Conservation (phyloP, 1,140 invertebrate genomes). For the Schmidtea mediterranea region DNA sequence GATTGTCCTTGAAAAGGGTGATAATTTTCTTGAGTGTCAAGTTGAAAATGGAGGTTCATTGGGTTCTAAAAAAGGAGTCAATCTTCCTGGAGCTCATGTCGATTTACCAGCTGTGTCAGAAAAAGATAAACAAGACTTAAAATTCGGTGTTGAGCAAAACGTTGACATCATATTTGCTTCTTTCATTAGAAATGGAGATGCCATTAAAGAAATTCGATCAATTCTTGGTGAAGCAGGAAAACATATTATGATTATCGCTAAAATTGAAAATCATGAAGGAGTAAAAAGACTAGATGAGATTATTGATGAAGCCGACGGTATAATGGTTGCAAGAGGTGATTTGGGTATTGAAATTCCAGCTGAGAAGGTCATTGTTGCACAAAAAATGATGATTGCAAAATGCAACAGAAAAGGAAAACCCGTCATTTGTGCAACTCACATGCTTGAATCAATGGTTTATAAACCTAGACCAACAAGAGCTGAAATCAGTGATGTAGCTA, state of each 20-base stretch:
- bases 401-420: constrained; percentile 51
- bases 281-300: too few relatives aligned
- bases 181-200: constrained; percentile 72
- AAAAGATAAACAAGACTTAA: too few relatives aligned
- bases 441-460: constrained; percentile 92
- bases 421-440: too few relatives aligned
- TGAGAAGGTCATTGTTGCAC: constrained; percentile 89
- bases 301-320: constrained; percentile 64
- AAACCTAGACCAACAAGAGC: constrained; percentile 75
- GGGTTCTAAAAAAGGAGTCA: constrained; percentile 84
- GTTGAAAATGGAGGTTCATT: constrained; percentile 86
- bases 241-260: constrained; percentile 63
- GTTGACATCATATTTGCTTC: constrained; percentile 96
- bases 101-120: constrained; percentile 92
- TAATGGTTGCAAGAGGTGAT: too few relatives aligned
- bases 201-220: constrained; percentile 54
- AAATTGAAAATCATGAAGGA: constrained; percentile 88
- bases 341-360: constrained; percentile 91
- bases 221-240: constrained; percentile 71
- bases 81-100: constrained; percentile 71
- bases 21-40: constrained; percentile 36
- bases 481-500: too few relatives aligned
- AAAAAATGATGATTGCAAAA: too few relatives aligned
- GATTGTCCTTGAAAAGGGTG: constrained; percentile 42
- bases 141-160: constrained; percentile 73